Evolutionary conservation across 1,140 invertebrate genomes (phyloP).

Genomic region (Prorops nasuta): DNA sequence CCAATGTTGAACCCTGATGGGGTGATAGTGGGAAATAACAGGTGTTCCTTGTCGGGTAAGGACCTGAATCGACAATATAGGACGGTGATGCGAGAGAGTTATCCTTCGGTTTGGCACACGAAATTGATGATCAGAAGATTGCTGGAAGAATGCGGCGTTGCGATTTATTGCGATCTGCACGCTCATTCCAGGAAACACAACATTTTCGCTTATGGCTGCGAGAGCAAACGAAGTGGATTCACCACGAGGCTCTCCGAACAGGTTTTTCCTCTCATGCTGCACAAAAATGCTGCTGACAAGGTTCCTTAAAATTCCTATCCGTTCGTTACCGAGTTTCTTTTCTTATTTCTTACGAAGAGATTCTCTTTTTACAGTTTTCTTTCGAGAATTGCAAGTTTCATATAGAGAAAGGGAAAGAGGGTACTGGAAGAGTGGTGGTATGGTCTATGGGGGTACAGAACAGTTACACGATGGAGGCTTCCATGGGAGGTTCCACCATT

Average conservation of each 20-base stretch:
- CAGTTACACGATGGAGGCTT: conserved; percentile 93
- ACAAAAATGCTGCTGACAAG: conserved; percentile 90
- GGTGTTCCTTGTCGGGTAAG: conserved; percentile 84
- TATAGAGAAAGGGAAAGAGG: conserved; percentile 89
- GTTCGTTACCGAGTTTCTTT: too few species aligned
- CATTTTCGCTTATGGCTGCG: conserved; percentile 95
- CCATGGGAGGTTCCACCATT: conserved; percentile 83
- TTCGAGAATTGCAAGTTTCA: conserved; percentile 93
- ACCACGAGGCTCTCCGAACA: conserved; percentile 77
- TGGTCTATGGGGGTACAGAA: conserved; percentile 93
- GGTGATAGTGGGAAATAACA: conserved; percentile 90
- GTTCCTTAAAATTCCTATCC: too few species aligned
- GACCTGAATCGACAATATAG: conserved; percentile 87
- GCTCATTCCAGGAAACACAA: conserved; percentile 93
- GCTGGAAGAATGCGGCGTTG: conserved; percentile 87
- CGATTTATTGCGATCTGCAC: conserved; percentile 94
- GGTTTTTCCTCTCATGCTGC: conserved; percentile 88
- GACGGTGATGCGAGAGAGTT: conserved; percentile 83
- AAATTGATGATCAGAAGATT: conserved; percentile 84
- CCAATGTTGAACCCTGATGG: conserved; percentile 97
- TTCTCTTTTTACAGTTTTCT: conserved; percentile 72
- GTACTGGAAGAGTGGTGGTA: conserved; percentile 87
- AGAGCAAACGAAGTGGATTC: conserved; percentile 71
- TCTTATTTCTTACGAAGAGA: too few species aligned
- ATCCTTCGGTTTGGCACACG: conserved; percentile 92